Evolutionary conservation across 1,140 invertebrate genomes (phyloP).

Genomic region (Phenacoccus solenopsis): DNA sequence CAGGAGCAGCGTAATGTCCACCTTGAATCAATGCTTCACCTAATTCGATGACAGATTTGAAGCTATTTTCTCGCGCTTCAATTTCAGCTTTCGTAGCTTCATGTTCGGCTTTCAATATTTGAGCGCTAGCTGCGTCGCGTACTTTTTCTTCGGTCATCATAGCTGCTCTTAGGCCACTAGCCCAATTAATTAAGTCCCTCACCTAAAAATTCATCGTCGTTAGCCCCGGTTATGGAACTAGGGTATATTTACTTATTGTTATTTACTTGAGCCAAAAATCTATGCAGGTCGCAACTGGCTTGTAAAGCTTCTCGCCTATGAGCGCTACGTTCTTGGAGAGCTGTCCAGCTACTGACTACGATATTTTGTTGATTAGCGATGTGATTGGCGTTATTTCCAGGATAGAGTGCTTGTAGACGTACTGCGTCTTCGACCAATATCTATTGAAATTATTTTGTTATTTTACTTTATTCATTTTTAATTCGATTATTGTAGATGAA

Average conservation of each 20-base stretch:
- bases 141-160: constrained; percentile 73
- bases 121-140: constrained; percentile 72
- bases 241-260: neutral
- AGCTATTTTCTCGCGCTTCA: constrained; percentile 80
- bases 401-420: constrained; percentile 75
- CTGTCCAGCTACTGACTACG: constrained; percentile 76
- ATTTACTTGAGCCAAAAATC: constrained; percentile 60
- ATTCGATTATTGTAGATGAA: neutral
- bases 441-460: constrained; percentile 33
- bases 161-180: constrained; percentile 58
- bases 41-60: constrained; percentile 59
- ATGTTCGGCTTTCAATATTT: constrained; percentile 77
- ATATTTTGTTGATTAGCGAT: constrained; percentile 68
- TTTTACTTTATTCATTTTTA: neutral
- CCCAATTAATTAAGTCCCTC: constrained; percentile 81
- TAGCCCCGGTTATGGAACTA: too few species aligned
- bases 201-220: constrained; percentile 54
- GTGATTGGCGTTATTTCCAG: constrained; percentile 80
- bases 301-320: constrained; percentile 65
- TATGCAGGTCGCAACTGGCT: constrained; percentile 77
- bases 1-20: constrained; percentile 63
- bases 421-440: constrained; percentile 82
- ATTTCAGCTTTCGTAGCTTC: constrained; percentile 87
- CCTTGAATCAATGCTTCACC: constrained; percentile 74
- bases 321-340: constrained; percentile 66